A percentile compares a stretch with the other conserved stretches of the same genome.
phyloP scores from a whole-genome alignment of 2,113 vertebrate species.

The Serinus canaria region DNA sequence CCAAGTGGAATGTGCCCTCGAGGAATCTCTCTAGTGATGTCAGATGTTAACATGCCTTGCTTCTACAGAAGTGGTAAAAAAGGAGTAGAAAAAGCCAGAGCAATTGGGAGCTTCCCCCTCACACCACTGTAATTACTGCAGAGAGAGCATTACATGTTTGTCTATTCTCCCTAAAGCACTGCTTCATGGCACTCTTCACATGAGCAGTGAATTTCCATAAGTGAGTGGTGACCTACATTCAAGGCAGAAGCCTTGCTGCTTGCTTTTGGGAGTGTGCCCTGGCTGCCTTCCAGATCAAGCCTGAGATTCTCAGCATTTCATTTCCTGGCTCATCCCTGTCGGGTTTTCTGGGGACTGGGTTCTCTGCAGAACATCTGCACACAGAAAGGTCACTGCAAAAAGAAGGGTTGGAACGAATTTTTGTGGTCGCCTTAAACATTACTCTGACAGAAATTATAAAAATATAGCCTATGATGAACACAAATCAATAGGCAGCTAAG shows the following conservation, averaged over 20 bases:
- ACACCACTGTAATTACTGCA: neutral
- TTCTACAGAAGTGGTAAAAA: neutral
- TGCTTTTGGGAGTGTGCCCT: neutral
- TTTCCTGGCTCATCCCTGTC: slow-evolving; percentile 50
- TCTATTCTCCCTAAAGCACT: neutral
- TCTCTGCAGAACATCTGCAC: neutral
- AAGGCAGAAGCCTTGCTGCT: slow-evolving; percentile 4
- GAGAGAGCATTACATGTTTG: neutral
- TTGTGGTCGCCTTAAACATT: neutral
- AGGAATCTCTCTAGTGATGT: neutral
- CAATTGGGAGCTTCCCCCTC: neutral
- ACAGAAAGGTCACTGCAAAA: neutral
- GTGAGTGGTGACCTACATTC: slow-evolving; percentile 56
- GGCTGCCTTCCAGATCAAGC: slow-evolving; percentile 60
- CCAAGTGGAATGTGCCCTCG: neutral
- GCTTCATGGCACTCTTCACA: neutral
- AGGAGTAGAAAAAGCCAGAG: neutral
- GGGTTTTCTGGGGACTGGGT: neutral
- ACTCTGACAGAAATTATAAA: neutral
- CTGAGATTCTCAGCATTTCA: slow-evolving; percentile 57
- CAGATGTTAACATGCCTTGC: neutral
- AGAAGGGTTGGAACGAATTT: neutral
- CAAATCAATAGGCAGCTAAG: neutral
- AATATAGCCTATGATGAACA: slow-evolving; percentile 1
- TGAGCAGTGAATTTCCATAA: slow-evolving; percentile 23